Base-by-base conservation (phyloP, 2,888 invertebrate genomes). In the Cantharis nigra region DNA sequence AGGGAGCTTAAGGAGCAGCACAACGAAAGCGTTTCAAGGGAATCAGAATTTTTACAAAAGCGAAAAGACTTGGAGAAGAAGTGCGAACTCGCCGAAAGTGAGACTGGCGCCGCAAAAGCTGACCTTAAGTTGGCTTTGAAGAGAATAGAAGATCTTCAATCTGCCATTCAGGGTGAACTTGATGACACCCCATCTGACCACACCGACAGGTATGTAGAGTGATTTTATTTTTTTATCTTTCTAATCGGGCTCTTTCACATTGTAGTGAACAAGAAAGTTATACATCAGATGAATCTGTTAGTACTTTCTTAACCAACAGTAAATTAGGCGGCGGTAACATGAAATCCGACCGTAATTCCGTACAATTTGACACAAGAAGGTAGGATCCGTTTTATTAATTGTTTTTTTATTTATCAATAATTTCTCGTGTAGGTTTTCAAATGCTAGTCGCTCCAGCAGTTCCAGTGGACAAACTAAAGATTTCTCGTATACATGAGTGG, bases 111-210 rank as follows among this genome's bases (percentile, higher is more conserved):
- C 80, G 91, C 96, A 65, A 89, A 93, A 85, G 92, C 94, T 87
- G 98, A 98, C 89, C 92, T 98, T 67, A 91, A 97, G 72, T 90
- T 98, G 74, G 98, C 98, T 4, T 91, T 97, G 77, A 93, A 97
- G 80, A 91, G 98, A 78, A 97, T 98, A 82, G 94, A 97, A 69
- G 97, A 97, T 86, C 90, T 98, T 80, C 98, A 98, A 87, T 94
- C 96, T 85, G 98, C 97, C 79, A 95, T 98, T 87, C 96, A 97
- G 82, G 97, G 95, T 0, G 96, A 96, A 84, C 91, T 95, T 75
- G 91, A 91, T 78, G 89, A 91, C 80, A 93, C 93, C 83, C 93
- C 92, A 81, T 92, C 92, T 2, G 92, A 91, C 63, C 92, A 93
- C 85, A 92, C 92, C 10, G 94, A 94, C 84, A 93, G 93, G 93